phyloP scores from a whole-genome alignment of 2,888 invertebrate species.

The Keiferia lycopersicella region DNA sequence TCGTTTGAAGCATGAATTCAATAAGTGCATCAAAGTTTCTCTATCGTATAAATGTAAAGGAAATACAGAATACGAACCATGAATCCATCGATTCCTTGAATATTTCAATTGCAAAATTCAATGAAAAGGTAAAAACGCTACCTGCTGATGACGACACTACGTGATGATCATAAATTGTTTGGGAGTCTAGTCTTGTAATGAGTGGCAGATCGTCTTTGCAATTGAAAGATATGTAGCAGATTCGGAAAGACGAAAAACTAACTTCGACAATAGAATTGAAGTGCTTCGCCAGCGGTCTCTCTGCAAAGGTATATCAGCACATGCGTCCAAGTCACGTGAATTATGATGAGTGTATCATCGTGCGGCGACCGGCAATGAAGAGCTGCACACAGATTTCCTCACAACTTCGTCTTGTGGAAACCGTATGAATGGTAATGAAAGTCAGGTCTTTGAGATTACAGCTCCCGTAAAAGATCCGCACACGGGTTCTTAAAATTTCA shows the following conservation, averaged over 20 bases:
- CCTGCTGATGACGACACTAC: too few species aligned
- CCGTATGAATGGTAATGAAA: constrained; percentile 80
- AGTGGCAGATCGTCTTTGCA: not conserved
- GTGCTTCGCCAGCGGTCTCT: constrained; percentile 49
- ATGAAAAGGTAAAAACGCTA: too few species aligned
- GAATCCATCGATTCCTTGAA: too few species aligned
- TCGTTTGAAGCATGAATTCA: too few species aligned
- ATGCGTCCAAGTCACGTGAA: constrained; percentile 61
- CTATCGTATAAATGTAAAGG: too few species aligned
- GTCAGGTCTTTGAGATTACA: constrained; percentile 76
- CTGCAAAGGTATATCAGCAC: constrained; percentile 51
- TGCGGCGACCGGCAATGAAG: constrained; percentile 14
- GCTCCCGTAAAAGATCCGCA: constrained; percentile 73
- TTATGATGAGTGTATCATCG: constrained; percentile 68
- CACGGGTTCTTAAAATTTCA: constrained; percentile 77
- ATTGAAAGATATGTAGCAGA: not conserved
- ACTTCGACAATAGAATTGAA: constrained; percentile 55
- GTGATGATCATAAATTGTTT: too few species aligned
- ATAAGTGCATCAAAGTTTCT: too few species aligned
- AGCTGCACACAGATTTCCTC: constrained; percentile 39
- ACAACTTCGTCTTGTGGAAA: constrained; percentile 63
- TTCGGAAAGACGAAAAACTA: not conserved
- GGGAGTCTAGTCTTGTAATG: too few species aligned
- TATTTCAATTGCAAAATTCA: too few species aligned
- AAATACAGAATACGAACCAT: too few species aligned